Conservation (phyloP, 2,797 vertebrate species). For the Melanitta fusca region DNA sequence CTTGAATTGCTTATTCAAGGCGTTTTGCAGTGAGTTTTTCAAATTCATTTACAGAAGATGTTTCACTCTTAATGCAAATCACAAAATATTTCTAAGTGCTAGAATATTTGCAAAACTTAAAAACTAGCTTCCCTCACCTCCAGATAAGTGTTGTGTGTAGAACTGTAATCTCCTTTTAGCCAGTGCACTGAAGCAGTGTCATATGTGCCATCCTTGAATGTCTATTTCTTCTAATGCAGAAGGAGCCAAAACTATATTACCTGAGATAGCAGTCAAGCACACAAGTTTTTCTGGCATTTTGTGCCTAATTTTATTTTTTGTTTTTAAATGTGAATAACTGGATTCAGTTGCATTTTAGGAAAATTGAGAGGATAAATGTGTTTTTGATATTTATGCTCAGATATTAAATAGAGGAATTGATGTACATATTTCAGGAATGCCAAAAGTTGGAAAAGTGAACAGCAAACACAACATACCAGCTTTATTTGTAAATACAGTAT, state of each 20-base stretch:
- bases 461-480: neutral
- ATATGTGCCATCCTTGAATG: neutral
- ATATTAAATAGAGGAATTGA: neutral
- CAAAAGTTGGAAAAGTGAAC: neutral
- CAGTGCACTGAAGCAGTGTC: neutral
- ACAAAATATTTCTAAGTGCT: neutral
- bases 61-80: neutral
- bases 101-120: neutral
- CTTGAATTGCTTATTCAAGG: neutral
- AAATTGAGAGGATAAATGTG: neutral
- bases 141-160: neutral
- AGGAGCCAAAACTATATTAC: neutral
- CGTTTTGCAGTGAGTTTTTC: neutral
- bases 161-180: neutral
- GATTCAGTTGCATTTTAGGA: neutral
- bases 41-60: neutral
- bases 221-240: neutral
- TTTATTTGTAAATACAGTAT: neutral
- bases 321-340: neutral
- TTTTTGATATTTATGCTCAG: neutral
- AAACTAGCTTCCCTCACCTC: neutral
- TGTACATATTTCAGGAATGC: neutral
- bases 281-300: neutral
- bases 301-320: neutral
- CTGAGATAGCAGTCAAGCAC: neutral